phyloP scores from a whole-genome alignment of 2,113 vertebrate genomes.

The Athene cunicularia region DNA sequence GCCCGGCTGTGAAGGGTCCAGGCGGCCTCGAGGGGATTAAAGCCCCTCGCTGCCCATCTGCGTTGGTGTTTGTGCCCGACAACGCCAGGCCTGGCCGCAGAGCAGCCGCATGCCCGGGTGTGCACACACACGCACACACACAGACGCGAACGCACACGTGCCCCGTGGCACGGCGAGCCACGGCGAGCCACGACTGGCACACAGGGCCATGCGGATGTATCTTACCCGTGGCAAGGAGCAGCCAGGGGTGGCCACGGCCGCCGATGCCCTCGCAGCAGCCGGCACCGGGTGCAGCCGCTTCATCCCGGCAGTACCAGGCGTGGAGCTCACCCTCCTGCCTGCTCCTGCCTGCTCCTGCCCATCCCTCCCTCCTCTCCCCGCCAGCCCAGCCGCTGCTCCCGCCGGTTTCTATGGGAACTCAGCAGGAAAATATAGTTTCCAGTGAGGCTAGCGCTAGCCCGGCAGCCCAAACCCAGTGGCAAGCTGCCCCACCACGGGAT shows the following conservation, averaged over 20 bases:
- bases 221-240: rapidly evolving
- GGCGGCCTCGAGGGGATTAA: neutral
- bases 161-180: neutral
- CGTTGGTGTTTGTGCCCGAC: neutral
- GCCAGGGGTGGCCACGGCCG: rapidly evolving
- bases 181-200: rapidly evolving
- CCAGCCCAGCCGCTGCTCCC: conserved; percentile 56
- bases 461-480: neutral
- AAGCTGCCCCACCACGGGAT: neutral
- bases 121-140: rapidly evolving
- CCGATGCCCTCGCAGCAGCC: neutral
- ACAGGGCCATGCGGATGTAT: rapidly evolving
- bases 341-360: neutral
- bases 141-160: rapidly evolving
- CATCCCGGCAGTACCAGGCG: rapidly evolving
- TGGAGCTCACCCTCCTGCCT: neutral
- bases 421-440: conserved; percentile 55
- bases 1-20: neutral
- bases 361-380: neutral
- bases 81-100: neutral
- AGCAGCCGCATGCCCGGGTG: neutral
- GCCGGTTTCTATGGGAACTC: conserved; percentile 75
- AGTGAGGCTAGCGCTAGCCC: conserved; percentile 42
- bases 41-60: neutral
- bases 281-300: rapidly evolving